Base-by-base conservation (phyloP, 2,797 vertebrate genomes). In the Sternotherus odoratus region DNA sequence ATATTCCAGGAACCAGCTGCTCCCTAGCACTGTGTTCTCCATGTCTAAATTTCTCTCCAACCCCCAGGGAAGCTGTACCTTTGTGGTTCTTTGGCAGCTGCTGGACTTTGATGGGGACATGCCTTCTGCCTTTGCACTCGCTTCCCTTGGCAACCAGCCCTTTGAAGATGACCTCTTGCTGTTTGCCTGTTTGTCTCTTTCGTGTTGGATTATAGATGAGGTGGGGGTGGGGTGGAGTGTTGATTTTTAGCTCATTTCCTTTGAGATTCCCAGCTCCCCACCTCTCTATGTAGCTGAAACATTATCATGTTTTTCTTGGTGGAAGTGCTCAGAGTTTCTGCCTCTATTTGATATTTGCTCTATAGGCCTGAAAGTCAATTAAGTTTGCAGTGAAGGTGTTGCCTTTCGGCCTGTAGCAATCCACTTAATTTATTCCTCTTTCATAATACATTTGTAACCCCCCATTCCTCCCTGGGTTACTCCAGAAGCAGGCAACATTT, bases 141-240 rank as follows among this genome's bases (percentile, higher is more conserved):
- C 98, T 97, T 98, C 98, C 98, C 98, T 91, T 98, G 97, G 98
- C 97, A 98, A 98, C 98, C 97, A 84, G 96, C 95, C 96, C 98
- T 98, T 98, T 98, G 98, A 98, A 98, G 98, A 98, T 98, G 98
- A 98, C 98, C 98, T 98, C 98, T 98, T 97, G 98, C 97, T 98
- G 98, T 98, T 98, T 98, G 97, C 96, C 97, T 98, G 97, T 98
- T 48, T 98, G 97, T 98, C 97, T 98, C 97, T 95, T 96, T 98
- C 94, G 87, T 97, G 97, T 94, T 97, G 98, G 97, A 98, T 98
- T 98, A 98, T 97, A 97, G 97, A 98, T 97, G 98, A 97, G 97
- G 93, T 96, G 96, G 97, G 97, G 95, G 93, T 95, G 92, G 97
- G 95, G 57, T 77, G 92, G 28, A 75, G 83, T 86, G 97, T 94